Conservation (phyloP, 2,888 invertebrate species). For the Phrixothrix hirtus region DNA sequence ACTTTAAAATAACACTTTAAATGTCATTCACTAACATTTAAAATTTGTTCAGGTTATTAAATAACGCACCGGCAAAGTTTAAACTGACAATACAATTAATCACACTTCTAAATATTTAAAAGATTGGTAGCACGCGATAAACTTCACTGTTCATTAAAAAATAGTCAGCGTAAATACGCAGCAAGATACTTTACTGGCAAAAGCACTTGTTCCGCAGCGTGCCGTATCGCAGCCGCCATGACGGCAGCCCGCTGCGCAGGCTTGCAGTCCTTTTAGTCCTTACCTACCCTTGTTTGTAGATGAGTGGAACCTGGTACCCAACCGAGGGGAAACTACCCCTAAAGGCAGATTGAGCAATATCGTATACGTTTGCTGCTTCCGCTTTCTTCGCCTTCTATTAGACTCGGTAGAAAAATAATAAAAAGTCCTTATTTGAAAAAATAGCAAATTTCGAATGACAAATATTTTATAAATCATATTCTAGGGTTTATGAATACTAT, state of each 20-base stretch:
- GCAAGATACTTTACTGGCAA: slow-evolving; percentile 26
- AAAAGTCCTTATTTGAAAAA: slow-evolving; percentile 1
- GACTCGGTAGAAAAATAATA: slow-evolving; percentile 10
- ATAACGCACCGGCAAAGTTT: not conserved
- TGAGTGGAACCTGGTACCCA: slow-evolving; percentile 35
- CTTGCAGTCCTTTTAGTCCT: slow-evolving; percentile 56
- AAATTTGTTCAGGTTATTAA: slow-evolving; percentile 4
- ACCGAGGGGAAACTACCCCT: slow-evolving; percentile 29
- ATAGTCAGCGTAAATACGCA: slow-evolving; percentile 19
- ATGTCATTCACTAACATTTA: slow-evolving; percentile 25
- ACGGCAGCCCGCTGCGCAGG: slow-evolving; percentile 60
- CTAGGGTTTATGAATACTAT: no score
- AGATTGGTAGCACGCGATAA: not conserved
- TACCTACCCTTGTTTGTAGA: slow-evolving; percentile 30
- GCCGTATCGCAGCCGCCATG: slow-evolving; percentile 63
- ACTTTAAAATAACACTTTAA: no score
- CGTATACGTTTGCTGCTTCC: slow-evolving; percentile 25
- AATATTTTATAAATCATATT: no score
- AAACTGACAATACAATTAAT: not conserved
- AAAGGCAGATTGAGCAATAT: slow-evolving; percentile 27
- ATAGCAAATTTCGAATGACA: slow-evolving; percentile 1
- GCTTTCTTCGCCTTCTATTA: slow-evolving; percentile 12
- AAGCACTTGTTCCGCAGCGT: slow-evolving; percentile 59
- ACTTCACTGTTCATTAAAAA: slow-evolving; percentile 22
- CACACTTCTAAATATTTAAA: not conserved